Conservation (phyloP, 2,888 invertebrate species). For the Melitaea athalia region DNA sequence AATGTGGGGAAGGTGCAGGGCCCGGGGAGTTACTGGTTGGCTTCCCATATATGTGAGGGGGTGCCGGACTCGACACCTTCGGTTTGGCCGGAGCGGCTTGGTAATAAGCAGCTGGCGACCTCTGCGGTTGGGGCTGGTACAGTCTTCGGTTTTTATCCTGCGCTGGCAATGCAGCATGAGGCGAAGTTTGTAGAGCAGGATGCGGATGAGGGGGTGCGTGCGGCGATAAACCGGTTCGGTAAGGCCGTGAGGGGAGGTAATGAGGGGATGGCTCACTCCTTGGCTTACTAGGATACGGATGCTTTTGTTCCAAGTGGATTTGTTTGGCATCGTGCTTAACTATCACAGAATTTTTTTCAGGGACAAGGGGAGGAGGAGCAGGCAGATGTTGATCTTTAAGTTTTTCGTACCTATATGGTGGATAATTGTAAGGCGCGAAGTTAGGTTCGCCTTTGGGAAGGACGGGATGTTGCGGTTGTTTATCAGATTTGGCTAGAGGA, state of each 20-base stretch:
- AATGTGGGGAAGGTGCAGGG: conserved; percentile 75
- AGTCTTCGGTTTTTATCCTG: conserved; percentile 60
- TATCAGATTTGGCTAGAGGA: conserved; percentile 64
- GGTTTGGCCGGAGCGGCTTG: conserved; percentile 81
- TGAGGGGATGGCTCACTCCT: conserved; percentile 80
- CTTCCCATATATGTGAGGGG: conserved; percentile 89
- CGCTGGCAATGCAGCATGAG: conserved; percentile 62
- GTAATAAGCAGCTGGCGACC: conserved; percentile 77
- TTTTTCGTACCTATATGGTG: conserved; percentile 84
- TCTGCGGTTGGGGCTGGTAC: conserved; percentile 70
- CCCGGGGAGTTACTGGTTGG: conserved; percentile 75
- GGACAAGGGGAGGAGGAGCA: conserved; percentile 86
- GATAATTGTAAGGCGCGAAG: conserved; percentile 86
- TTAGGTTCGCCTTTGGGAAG: conserved; percentile 86
- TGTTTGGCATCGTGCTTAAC: conserved; percentile 89
- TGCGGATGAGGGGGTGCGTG: conserved; percentile 79
- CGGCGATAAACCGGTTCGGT: conserved; percentile 75
- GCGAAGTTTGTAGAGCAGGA: conserved; percentile 73
- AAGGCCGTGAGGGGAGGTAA: conserved; percentile 78
- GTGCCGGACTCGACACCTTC: conserved; percentile 90
- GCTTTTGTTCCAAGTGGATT: conserved; percentile 82
- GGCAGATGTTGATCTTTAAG: conserved; percentile 84
- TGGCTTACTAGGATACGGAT: conserved; percentile 82
- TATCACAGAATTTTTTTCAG: conserved; percentile 90
- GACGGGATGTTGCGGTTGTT: conserved; percentile 59